Evolutionary conservation across 2,113 vertebrate genomes (phyloP), one percentile per base, ranked within the genome.

Genomic region (Aegotheles bennettii): DNA sequence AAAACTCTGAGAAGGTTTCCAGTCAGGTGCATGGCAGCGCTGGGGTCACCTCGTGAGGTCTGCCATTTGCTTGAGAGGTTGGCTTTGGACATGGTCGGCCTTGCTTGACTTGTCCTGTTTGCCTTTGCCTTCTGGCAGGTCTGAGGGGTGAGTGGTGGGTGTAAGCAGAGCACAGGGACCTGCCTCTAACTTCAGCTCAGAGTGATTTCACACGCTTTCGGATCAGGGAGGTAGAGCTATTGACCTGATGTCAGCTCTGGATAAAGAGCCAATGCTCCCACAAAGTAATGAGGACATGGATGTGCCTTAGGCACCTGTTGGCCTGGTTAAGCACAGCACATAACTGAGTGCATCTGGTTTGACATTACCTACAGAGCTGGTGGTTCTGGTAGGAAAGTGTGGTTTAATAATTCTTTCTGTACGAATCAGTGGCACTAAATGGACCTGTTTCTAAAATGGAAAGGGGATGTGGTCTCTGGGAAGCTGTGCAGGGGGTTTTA

Each of bases 281-380:
- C 82, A 57, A 11, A 85, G 67, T 43, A 67, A 84, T n/a, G 90
- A 64, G 93, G 94, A 45, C 90, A 5, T 0, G 1, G 8, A 2
- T 81, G 60, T 92, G 95, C 95, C 95, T 87, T 43, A 90, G 95
- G 92, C 94, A 94, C 93, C 94, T 88, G 85, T 60, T 94, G 88
- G 67, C 93, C 96, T 92, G 76, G 86, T 96, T 96, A 87, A 65
- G 45, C 70, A 36, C 64, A 64, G 80, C 64, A 25, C 40, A 3
- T 0, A 53, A n/a, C 69, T 24, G 68, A 4, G 40, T 31, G 40
- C 63, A 10, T 83, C 75, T 85, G 90, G 15, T 93, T 70, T 69
- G 85, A 65, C 15, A 4, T 87, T 78, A 59, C 80, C 76, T 95
- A 8, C 40, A 5, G 4, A 70, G 59, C 57, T 87, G 48, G 36